phyloP scores from a whole-genome alignment of 2,797 vertebrate species.

The Paramormyrops hopkinsi region DNA sequence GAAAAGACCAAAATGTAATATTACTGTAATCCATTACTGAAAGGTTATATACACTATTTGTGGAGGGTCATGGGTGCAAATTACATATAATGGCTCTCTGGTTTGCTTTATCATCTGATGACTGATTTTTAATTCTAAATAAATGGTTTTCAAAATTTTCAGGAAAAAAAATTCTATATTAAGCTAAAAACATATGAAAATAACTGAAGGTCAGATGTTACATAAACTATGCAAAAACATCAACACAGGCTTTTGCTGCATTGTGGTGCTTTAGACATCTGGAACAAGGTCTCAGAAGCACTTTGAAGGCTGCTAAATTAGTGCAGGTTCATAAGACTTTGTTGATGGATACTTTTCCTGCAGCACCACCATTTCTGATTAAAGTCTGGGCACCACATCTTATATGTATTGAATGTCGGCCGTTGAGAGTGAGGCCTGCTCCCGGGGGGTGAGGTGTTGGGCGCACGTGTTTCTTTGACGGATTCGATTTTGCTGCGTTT shows the following conservation, averaged over 20 bases:
- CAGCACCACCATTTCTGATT: not conserved
- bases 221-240: not conserved
- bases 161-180: not conserved
- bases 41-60: not conserved
- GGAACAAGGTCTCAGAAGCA: not conserved
- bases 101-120: not conserved
- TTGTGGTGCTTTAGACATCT: not conserved
- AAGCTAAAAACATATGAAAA: not conserved
- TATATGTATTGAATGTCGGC: not conserved
- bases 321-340: conserved; percentile 11
- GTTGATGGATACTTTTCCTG: not conserved
- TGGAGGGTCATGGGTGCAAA: not conserved
- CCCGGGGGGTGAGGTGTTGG: not conserved
- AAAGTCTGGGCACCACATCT: not conserved
- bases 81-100: not conserved
- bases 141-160: not conserved
- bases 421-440: not conserved
- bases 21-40: not conserved
- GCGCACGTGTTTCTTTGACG: not conserved
- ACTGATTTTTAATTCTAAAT: not conserved
- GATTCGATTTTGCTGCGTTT: conserved; percentile 1
- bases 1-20: not conserved
- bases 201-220: not conserved
- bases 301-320: conserved; percentile 15
- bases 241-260: not conserved